Evolutionary conservation across 2,888 invertebrate genomes (phyloP), one percentile per base, ranked within the genome.

Genomic region (Opisthograptis luteolata): DNA sequence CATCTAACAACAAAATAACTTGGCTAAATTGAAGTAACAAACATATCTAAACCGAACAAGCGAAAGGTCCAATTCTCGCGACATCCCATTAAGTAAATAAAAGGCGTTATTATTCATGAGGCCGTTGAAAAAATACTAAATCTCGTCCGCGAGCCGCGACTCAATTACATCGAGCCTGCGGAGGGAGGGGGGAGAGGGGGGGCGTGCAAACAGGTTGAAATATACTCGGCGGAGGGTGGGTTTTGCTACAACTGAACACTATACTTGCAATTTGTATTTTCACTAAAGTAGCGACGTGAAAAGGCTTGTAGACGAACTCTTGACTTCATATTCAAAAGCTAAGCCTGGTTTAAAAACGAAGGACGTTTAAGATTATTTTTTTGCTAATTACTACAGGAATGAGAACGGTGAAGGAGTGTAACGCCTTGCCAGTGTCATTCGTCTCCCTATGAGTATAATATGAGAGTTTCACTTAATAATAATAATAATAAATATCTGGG

Each of bases 161-260:
- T 57, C 46, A 46, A 51, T 55, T 39, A 50, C 52, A 53, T 28
- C 35, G 43, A 46, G 35, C 24, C 32, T 10, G 24, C 36, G 25
- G 36, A 17, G 10, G n/a, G 15, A 13, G n/a, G 2, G 27, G 39
- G 34, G 10, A 3, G 15, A 25, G 31, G 28, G 36, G 32, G 37
- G 40, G 34, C 39, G 57, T 42, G 41, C 50, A 50, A 58, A 53
- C 58, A 55, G 55, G 58, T 55, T 55, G 53, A 42, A 42, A 51
- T 45, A 41, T 51, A 30, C 27, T 17, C 43, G 3, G 31, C 8
- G 41, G 5, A 37, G 45, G 17, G 30, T 14, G 22, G 36, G 46
- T 47, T 17, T 31, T 14, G 37, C 31, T 39, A 35, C 44, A 15
- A 40, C 44, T 35, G 34, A 40, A 43, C 30, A 24, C 32, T 40